A percentile compares a stretch with the other conserved stretches of the same genome.
phyloP scores from a whole-genome alignment of 2,888 invertebrate genomes.

The Operophtera brumata region DNA sequence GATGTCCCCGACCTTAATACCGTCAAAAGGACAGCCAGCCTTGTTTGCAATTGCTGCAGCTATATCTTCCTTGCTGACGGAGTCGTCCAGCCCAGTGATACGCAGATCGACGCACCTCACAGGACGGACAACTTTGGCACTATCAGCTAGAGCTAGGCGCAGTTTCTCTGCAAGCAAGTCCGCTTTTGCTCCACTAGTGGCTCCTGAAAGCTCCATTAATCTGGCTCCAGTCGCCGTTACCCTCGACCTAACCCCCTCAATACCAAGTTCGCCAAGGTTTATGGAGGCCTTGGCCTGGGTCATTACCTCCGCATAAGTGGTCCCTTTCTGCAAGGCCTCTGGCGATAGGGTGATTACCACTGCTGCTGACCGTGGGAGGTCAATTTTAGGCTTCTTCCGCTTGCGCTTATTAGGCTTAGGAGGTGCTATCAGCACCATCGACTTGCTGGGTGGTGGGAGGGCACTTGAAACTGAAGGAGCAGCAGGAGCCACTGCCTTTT shows the following conservation, averaged over 20 bases:
- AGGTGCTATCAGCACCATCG: neutral
- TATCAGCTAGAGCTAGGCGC: neutral
- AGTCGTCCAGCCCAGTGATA: slow-evolving; percentile 5
- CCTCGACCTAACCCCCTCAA: neutral
- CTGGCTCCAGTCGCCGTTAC: slow-evolving; percentile 17
- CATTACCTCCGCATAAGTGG: slow-evolving; percentile 11
- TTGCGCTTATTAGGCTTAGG: neutral
- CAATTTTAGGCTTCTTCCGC: neutral
- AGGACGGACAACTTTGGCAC: neutral
- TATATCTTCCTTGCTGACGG: neutral
- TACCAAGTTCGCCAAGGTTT: slow-evolving; percentile 2
- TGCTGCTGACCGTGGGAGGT: slow-evolving; percentile 17
- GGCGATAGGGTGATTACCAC: slow-evolving; percentile 22
- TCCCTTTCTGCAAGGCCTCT: slow-evolving; percentile 14
- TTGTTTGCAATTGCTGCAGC: neutral
- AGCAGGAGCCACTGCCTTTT: no score
- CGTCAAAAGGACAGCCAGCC: neutral
- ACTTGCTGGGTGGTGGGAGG: no score
- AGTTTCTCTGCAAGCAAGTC: slow-evolving; percentile 21
- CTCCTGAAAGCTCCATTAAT: slow-evolving; percentile 17
- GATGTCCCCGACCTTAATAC: neutral
- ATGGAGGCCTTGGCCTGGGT: slow-evolving; percentile 9
- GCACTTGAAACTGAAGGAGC: neutral
- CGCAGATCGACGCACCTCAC: neutral
- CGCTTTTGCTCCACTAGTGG: slow-evolving; percentile 7